Base-by-base conservation (phyloP, 92 coral and sea anemone species). In the Zoanthus sansibaricus region DNA sequence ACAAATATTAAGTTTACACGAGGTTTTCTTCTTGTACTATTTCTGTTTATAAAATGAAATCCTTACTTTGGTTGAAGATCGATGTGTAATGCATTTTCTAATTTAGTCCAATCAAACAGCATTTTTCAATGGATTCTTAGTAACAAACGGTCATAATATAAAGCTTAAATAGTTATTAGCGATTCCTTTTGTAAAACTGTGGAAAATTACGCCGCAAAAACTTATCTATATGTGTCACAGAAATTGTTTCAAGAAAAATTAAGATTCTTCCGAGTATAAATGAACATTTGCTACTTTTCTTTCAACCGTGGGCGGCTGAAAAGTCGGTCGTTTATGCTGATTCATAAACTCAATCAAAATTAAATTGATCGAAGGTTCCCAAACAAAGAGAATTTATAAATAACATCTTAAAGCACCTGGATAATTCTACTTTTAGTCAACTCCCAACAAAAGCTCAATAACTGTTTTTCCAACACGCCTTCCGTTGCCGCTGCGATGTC, bases 381-480 rank as follows among this genome's bases (percentile, higher is more conserved):
- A 80, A 80, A 80, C 85, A 80, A 67, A 80, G 66, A 80, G 85
- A 47, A 18, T 44, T 68, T 80, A 64, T 75, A 62, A 80, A 80
- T 66, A 80, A 66, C 75, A 46, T 80, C 85, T 15, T 64, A 80
- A 80, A 71, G 52, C 85, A 80, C 59, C 85, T 80, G 74, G 52
- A 80, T 45, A 67, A 80, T 52, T 30, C 85, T 55, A 75, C 61
- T 32, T 6, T 25, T 14, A 5, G 85, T 80, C 85, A 54, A 75
- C 47, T 80, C 74, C 49, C 75, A 64, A 67, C 85, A 80, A 48
- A 45, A 16, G 85, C 5, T 14, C 70, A 21, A 80, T 64, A 80
- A 80, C 85, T 17, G 45, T 80, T 80, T 79, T 80, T 61, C 61
- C 17, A 47, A 30, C 20, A 10, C 11, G 18, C 66, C 73, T 80